A percentile compares a stretch with the other conserved stretches of the same genome.
These are phyloP conservation scores for Tonatia bakeri DNA, from an alignment of 2,113 vertebrate genomes.

Conservation along the genomic window DNA sequence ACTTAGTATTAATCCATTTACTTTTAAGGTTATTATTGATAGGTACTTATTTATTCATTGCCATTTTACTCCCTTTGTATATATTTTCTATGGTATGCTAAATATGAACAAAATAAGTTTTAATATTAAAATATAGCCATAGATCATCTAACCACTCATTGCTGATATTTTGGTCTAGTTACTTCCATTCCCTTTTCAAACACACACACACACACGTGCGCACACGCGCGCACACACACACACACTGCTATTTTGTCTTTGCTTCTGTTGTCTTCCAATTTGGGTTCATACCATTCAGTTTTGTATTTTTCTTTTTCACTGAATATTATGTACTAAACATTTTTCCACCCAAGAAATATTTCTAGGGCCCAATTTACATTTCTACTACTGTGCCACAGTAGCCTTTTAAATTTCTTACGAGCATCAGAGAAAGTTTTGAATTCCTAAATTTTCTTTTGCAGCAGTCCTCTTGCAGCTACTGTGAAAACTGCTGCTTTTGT, in stretches of 20 bases:
- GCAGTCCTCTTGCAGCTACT: background rate
- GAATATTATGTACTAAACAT: background rate
- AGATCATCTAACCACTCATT: background rate
- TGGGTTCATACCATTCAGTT: background rate
- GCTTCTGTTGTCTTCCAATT: background rate
- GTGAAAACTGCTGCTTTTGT: background rate
- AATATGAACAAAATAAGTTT: background rate
- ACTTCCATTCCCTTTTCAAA: background rate
- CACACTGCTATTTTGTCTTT: background rate
- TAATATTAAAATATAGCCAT: background rate
- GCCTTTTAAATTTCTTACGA: background rate
- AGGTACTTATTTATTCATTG: too few relatives aligned
- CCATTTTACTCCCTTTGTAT: background rate
- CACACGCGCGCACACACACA: background rate
- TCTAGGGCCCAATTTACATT: background rate
- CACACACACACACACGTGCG: background rate
- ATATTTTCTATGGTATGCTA: background rate
- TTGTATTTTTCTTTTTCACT: background rate
- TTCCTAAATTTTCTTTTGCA: background rate
- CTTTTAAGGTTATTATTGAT: too few relatives aligned
- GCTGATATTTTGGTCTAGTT: background rate
- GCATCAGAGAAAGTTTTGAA: background rate
- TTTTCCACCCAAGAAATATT: slow-evolving; percentile 22
- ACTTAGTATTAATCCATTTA: too few relatives aligned
- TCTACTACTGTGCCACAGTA: background rate